A percentile compares a stretch with the other conserved stretches of the same genome.
Evolutionary conservation across 2,888 invertebrate genomes (phyloP).

Genomic region (Habrosyne pyritoides): DNA sequence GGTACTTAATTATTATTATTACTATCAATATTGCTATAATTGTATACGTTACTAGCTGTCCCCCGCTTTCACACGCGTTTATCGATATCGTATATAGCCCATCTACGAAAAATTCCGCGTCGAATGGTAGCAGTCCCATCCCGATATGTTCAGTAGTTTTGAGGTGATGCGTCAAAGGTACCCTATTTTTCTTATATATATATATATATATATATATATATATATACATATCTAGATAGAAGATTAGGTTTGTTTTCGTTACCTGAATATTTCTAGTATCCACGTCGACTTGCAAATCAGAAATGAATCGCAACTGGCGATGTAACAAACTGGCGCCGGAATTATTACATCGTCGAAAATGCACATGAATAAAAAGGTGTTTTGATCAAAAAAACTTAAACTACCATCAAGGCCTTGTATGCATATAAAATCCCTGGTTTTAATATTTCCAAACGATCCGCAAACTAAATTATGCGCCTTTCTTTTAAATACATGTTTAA

Average conservation of each 20-base stretch:
- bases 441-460: constrained; percentile 94
- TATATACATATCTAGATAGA: too few relatives aligned
- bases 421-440: constrained; percentile 94
- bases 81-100: too few relatives aligned
- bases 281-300: constrained; percentile 92
- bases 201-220: too few relatives aligned
- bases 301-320: constrained; percentile 92
- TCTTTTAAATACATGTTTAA: constrained; percentile 92
- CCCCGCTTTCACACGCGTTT: too few relatives aligned
- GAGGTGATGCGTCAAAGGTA: too few relatives aligned
- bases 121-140: too few relatives aligned
- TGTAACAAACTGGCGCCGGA: constrained; percentile 93
- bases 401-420: constrained; percentile 96
- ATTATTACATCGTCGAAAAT: constrained; percentile 91
- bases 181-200: too few relatives aligned
- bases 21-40: too few relatives aligned
- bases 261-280: constrained; percentile 94
- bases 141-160: too few relatives aligned
- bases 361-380: constrained; percentile 92
- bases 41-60: too few relatives aligned
- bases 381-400: constrained; percentile 96
- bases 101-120: too few relatives aligned
- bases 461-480: constrained; percentile 90
- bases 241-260: constrained; percentile 38
- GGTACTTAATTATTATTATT: not conserved